Conservation (phyloP, 1,140 invertebrate species). For the Aphis craccivora region DNA sequence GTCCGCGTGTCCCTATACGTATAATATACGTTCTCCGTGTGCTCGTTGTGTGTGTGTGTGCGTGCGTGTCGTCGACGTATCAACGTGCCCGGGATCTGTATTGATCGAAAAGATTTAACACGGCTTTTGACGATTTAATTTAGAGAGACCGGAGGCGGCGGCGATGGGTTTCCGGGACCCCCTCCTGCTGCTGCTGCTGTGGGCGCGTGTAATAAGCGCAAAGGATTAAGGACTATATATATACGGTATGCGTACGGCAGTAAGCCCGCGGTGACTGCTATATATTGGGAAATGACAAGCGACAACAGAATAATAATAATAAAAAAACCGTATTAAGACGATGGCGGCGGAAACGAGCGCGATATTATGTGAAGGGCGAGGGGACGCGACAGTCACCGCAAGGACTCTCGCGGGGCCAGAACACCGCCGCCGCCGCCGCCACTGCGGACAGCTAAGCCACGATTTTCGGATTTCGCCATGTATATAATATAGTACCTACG, state of each 20-base stretch:
- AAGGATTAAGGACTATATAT: conserved; percentile 49
- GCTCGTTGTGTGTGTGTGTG: background rate
- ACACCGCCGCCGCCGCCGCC: background rate
- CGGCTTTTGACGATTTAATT: conserved; percentile 54
- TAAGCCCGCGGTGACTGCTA: background rate
- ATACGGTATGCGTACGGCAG: background rate
- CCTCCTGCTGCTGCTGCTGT: background rate
- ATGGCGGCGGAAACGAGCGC: background rate
- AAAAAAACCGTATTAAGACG: conserved; percentile 42
- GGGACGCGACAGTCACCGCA: background rate
- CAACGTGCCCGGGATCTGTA: background rate
- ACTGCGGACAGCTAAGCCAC: conserved; percentile 20
- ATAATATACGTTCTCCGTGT: background rate
- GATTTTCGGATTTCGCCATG: conserved; percentile 46
- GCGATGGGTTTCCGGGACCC: conserved; percentile 42
- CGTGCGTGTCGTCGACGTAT: background rate
- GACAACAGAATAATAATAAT: conserved; percentile 21
- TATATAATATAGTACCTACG: background rate
- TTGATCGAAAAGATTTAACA: conserved; percentile 53
- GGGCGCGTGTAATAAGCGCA: conserved; percentile 49
- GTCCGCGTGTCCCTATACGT: background rate
- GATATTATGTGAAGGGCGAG: background rate
- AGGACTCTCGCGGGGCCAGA: background rate
- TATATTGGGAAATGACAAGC: conserved; percentile 50
- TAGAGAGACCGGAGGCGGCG: conserved; percentile 24